Base-by-base conservation (phyloP, 2,113 vertebrate species). In the Dunckerocampus dactyliophorus region DNA sequence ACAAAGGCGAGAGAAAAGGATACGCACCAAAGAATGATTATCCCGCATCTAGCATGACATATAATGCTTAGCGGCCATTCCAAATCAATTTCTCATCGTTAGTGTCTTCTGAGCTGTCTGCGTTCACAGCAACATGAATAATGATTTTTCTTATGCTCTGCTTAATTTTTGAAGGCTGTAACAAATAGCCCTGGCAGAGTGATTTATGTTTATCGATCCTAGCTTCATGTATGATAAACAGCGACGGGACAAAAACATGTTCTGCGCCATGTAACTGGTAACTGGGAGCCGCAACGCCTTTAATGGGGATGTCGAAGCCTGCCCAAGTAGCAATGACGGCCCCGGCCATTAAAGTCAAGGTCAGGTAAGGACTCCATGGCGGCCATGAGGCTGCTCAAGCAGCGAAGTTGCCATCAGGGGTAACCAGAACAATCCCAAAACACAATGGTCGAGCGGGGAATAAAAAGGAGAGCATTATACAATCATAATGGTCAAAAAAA, bases 131-230 rank as follows among this genome's bases (percentile, higher is more conserved):
- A 19, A 43, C 8, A 28, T 12, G 46, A 65, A 53, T 24, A 31
- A 53, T 37, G 19, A 54, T 50, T 55, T 37, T 37, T 20, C 31
- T 55, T 34, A 55, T 19, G 52, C 28, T 37, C 52, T 37, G 52
- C 52, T 37, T 37, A 55, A 55, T 72, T 72, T 65, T 58, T 43
- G 21, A 59, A 42, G 15, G 47, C 60, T 45, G 34, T 28, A 56
- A 62, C 45, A 55, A 72, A 63, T 13, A 67, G 28, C 20, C 60
- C 50, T 39, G 51, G 46, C 46, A 56, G 66, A 65, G 34, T 64
- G 71, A 79, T 56, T 75, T 49, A 75, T 71, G 61, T 51, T 62
- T 72, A 70, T 52, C 71, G 52, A 76, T 45, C n/a, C n/a, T 14
- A 63, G 72, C 48, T 66, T 56, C 19, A 68, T 34, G 19, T 68